These are phyloP conservation scores for Notolepis coatsorum DNA, from an alignment of 2,797 vertebrate species.

Conservation along the genomic window DNA sequence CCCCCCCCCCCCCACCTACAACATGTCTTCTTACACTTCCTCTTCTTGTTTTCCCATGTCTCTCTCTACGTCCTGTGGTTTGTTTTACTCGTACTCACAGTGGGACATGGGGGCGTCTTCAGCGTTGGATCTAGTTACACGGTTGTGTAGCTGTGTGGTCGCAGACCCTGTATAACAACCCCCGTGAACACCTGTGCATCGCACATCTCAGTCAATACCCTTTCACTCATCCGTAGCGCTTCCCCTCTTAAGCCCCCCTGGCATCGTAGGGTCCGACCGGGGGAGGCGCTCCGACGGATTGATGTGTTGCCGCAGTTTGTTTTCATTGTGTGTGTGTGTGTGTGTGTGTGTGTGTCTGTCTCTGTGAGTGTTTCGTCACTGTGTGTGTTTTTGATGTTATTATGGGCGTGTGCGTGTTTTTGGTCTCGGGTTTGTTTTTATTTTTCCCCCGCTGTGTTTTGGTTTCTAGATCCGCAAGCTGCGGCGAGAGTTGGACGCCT, in stretches of 20 bases:
- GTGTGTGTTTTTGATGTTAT: not conserved
- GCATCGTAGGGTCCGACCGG: slow-evolving; percentile 36
- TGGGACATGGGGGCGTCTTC: slow-evolving; percentile 52
- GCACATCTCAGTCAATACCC: too few relatives aligned
- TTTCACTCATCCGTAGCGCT: slow-evolving; percentile 27
- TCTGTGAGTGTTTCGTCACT: not conserved
- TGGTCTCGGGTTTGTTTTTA: slow-evolving; percentile 24
- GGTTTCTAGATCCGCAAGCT: slow-evolving; percentile 92
- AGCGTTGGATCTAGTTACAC: slow-evolving; percentile 56
- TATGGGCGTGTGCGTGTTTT: slow-evolving; percentile 14
- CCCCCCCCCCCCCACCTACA: not conserved
- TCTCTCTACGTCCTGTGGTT: slow-evolving; percentile 34
- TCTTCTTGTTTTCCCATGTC: slow-evolving; percentile 17
- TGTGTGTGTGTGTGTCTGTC: not conserved
- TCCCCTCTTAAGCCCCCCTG: slow-evolving; percentile 25
- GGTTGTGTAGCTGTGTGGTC: slow-evolving; percentile 51
- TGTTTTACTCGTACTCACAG: slow-evolving; percentile 38
- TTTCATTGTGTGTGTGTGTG: not conserved
- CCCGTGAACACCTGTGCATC: slow-evolving; percentile 50
- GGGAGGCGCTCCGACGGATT: slow-evolving; percentile 41
- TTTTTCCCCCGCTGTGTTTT: not conserved
- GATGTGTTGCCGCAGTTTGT: slow-evolving; percentile 14
- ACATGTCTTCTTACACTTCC: too few relatives aligned
- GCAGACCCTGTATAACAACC: slow-evolving; percentile 53
- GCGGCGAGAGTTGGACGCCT: slow-evolving; percentile 93